Conservation (phyloP, 2,113 vertebrate species). For the Silurus glanis region DNA sequence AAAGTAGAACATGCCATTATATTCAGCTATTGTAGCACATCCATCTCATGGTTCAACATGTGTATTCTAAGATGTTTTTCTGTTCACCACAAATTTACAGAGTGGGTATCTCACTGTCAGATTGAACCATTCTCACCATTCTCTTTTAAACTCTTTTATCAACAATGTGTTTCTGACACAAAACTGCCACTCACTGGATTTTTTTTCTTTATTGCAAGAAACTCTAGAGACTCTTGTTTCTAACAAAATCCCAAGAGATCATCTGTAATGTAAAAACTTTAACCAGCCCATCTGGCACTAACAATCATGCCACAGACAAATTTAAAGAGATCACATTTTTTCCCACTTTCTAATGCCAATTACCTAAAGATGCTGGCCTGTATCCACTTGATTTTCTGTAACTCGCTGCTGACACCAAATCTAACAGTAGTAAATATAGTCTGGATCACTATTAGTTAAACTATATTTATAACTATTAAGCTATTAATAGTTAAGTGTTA, state of each 20-base stretch:
- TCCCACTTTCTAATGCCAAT: neutral
- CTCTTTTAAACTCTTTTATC: neutral
- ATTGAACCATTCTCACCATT: neutral
- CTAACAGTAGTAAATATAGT: neutral
- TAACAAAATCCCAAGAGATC: neutral
- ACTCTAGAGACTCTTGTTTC: neutral
- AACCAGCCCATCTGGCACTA: neutral
- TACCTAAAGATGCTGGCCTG: neutral
- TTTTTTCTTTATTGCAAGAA: neutral
- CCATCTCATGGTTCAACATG: neutral
- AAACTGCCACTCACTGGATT: neutral
- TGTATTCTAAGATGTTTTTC: neutral
- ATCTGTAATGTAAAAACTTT: neutral
- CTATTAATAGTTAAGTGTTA: too few relatives aligned
- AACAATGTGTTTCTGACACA: neutral
- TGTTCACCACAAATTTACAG: neutral
- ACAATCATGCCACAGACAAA: neutral
- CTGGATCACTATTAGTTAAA: neutral
- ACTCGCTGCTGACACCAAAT: neutral
- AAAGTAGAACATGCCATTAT: fast-evolving
- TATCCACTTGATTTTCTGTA: neutral
- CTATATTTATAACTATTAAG: too few relatives aligned
- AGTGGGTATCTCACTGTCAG: neutral
- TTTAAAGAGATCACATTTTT: neutral
- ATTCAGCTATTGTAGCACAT: neutral